These are phyloP conservation scores for Parazoanthus swiftii DNA, from an alignment of 92 coral and sea anemone genomes.

Conservation along the genomic window DNA sequence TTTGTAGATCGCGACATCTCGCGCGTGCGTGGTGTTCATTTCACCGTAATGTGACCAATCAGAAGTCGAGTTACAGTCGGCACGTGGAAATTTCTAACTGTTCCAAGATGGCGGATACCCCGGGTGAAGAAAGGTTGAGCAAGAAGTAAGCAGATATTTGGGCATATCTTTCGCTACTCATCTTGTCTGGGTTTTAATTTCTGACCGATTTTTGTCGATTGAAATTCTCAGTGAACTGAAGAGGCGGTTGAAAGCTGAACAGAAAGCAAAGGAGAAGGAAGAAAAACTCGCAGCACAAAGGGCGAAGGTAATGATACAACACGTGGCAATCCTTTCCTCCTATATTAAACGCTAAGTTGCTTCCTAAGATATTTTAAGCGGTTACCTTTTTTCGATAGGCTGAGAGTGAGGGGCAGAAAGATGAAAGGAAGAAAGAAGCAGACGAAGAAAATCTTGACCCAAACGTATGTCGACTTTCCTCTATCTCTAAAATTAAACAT, in stretches of 20 bases:
- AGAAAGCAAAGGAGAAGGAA: constrained; percentile 95
- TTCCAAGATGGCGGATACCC: constrained; percentile 93
- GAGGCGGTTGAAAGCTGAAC: constrained; percentile 90
- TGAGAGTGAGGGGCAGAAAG: constrained; percentile 56
- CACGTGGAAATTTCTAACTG: constrained; percentile 57
- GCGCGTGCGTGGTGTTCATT: constrained; percentile 69
- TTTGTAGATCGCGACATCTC: constrained; percentile 60
- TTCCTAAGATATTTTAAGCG: neutral
- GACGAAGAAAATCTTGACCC: constrained; percentile 97
- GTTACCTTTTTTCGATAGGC: constrained; percentile 35
- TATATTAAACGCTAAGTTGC: neutral
- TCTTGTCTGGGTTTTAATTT: neutral
- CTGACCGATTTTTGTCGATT: neutral
- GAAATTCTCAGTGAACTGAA: constrained; percentile 73
- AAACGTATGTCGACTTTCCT: constrained; percentile 68
- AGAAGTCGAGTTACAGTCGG: constrained; percentile 37
- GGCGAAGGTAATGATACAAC: constrained; percentile 44
- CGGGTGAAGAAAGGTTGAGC: constrained; percentile 85
- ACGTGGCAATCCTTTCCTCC: constrained; percentile 31
- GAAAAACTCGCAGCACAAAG: constrained; percentile 72
- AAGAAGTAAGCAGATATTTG: constrained; percentile 67
- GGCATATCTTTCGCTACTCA: neutral
- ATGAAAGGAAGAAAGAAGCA: constrained; percentile 71
- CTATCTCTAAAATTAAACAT: neutral
- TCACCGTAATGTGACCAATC: constrained; percentile 66